A percentile compares a stretch with the other conserved stretches of the same genome.
These are phyloP conservation scores for Uropetala carovei DNA, from an alignment of 2,888 invertebrate species.

Conservation along the genomic window DNA sequence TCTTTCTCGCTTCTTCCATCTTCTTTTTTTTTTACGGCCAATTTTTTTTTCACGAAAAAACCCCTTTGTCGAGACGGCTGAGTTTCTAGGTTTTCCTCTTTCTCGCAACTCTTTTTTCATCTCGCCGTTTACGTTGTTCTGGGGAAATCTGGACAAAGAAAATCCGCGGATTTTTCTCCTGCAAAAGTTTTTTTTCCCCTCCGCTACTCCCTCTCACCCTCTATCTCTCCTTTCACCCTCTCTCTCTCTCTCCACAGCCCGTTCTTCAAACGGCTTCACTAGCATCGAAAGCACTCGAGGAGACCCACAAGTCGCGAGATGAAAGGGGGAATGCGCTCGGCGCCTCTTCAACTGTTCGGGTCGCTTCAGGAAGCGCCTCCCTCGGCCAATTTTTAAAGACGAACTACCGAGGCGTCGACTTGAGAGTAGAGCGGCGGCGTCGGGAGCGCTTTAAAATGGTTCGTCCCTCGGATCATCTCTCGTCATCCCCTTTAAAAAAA, in stretches of 20 bases:
- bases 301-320: constrained; percentile 16
- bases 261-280: neutral
- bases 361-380: neutral
- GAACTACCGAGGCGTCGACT: neutral
- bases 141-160: constrained; percentile 11
- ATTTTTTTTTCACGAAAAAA: neutral
- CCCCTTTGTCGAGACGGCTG: neutral
- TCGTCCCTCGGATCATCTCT: neutral
- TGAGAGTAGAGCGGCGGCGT: neutral
- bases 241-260: neutral
- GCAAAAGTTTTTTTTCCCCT: neutral
- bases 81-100: neutral
- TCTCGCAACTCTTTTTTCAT: constrained; percentile 14
- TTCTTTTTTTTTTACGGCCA: neutral
- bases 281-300: constrained; percentile 21
- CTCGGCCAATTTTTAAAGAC: constrained; percentile 26
- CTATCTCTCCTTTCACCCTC: neutral
- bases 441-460: neutral
- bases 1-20: no score
- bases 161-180: neutral
- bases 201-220: neutral
- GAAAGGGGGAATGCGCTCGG: neutral
- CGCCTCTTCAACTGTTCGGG: neutral
- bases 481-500: constrained; percentile 12
- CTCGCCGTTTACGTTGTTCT: constrained; percentile 22